phyloP scores from a whole-genome alignment of 2,888 invertebrate species.

The Aricia artaxerxes region DNA sequence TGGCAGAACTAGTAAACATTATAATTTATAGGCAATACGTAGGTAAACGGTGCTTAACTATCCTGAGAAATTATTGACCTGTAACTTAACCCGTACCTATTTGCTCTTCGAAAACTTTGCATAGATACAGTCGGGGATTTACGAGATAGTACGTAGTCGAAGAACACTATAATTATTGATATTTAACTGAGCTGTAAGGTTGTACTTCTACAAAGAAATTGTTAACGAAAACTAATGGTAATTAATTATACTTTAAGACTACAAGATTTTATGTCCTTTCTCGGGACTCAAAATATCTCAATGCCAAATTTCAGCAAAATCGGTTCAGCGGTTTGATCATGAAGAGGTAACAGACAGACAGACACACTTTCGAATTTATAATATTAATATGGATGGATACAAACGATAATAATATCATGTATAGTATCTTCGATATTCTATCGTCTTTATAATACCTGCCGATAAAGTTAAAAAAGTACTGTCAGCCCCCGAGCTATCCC shows the following conservation, averaged over 20 bases:
- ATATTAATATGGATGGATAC: too few relatives aligned
- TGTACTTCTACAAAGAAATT: too few relatives aligned
- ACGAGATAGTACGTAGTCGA: not conserved
- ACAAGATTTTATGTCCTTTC: too few relatives aligned
- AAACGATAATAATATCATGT: not conserved
- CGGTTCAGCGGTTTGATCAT: too few relatives aligned
- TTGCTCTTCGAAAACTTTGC: not conserved
- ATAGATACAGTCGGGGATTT: not conserved
- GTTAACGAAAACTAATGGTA: too few relatives aligned
- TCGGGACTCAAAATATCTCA: too few relatives aligned
- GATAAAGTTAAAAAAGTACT: not conserved
- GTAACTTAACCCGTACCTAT: slow-evolving; percentile 1
- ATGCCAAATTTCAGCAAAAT: too few relatives aligned
- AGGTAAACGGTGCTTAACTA: not conserved
- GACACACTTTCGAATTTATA: too few relatives aligned
- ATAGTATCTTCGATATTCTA: not conserved
- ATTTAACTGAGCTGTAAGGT: too few relatives aligned
- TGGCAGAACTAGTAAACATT: not conserved
- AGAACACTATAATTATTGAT: too few relatives aligned
- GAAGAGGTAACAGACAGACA: too few relatives aligned
- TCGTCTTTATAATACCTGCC: not conserved
- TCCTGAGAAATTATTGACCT: not conserved
- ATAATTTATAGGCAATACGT: not conserved
- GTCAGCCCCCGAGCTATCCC: not conserved
- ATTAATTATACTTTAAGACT: too few relatives aligned